Evolutionary conservation across 2,888 invertebrate species (phyloP).

Genomic region (Xylota segnis): DNA sequence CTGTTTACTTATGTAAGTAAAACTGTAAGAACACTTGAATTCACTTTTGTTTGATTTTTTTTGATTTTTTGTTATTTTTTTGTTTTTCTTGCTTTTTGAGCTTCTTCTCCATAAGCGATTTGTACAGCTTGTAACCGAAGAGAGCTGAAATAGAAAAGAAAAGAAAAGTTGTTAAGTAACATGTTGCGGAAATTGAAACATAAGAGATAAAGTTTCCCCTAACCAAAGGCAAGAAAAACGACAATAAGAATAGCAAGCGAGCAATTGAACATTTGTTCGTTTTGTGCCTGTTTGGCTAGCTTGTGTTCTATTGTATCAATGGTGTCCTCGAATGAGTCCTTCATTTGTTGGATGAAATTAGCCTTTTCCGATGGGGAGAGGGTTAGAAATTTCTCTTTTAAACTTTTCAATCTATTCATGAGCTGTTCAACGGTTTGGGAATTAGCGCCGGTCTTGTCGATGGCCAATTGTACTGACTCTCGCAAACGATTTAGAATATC

Average conservation of each 20-base stretch:
- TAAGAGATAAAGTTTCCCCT: slow-evolving; percentile 50
- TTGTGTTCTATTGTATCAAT: slow-evolving; percentile 80
- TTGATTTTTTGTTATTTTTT: slow-evolving; percentile 89
- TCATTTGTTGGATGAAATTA: slow-evolving; percentile 81
- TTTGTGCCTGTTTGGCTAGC: slow-evolving; percentile 78
- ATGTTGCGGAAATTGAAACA: not conserved
- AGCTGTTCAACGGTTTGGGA: slow-evolving; percentile 79
- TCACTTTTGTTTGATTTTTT: slow-evolving; percentile 88
- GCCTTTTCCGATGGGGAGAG: slow-evolving; percentile 79
- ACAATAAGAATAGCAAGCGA: slow-evolving; percentile 79
- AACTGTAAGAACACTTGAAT: slow-evolving; percentile 54
- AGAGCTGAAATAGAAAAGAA: slow-evolving; percentile 88
- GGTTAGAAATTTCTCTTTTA: slow-evolving; percentile 80
- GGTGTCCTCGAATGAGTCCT: slow-evolving; percentile 79
- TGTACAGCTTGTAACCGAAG: slow-evolving; percentile 94
- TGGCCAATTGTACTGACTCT: slow-evolving; percentile 79
- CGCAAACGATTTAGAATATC: slow-evolving; percentile 80
- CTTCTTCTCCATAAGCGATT: slow-evolving; percentile 91
- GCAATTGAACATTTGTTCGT: slow-evolving; percentile 80
- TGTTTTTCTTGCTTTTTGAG: slow-evolving; percentile 92
- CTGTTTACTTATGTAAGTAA: slow-evolving; percentile 11
- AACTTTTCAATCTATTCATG: slow-evolving; percentile 78
- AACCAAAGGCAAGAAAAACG: slow-evolving; percentile 81
- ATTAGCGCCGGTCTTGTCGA: slow-evolving; percentile 79
- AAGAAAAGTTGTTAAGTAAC: not conserved